Evolutionary conservation across 1,140 invertebrate genomes (phyloP).

Genomic region (Drosophila takahashii): DNA sequence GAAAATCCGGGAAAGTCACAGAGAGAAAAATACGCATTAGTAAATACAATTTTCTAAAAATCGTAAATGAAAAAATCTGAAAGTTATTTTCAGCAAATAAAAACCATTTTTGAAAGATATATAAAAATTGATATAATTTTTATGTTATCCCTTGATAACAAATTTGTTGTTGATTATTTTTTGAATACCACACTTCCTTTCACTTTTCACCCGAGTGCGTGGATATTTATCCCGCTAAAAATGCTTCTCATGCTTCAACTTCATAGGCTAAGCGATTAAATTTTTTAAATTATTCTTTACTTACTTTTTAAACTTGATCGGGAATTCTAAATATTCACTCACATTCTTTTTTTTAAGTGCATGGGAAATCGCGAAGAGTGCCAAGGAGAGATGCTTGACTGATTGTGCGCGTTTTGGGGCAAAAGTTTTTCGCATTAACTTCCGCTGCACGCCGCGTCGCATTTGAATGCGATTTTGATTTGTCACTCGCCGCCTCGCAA

Average conservation of each 20-base stretch:
- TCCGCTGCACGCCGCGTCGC: constrained; percentile 78
- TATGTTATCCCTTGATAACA: no score
- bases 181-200: no score
- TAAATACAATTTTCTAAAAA: neutral
- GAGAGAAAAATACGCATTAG: neutral
- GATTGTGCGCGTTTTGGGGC: constrained; percentile 72
- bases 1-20: neutral
- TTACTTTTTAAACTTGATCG: no score
- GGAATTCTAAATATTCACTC: neutral
- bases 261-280: no score
- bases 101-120: no score
- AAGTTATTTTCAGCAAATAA: no score
- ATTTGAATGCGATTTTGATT: constrained; percentile 83
- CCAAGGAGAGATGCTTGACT: constrained; percentile 58
- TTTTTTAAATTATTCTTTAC: neutral
- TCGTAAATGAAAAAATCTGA: neutral
- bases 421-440: constrained; percentile 83
- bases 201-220: no score
- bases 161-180: no score
- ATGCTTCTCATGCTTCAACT: no score
- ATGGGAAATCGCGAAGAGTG: neutral
- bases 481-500: constrained; percentile 77
- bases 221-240: no score
- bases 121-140: no score
- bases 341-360: neutral